Evolutionary conservation across 1,140 invertebrate genomes (phyloP).

Genomic region (Camponotus pennsylvanicus): DNA sequence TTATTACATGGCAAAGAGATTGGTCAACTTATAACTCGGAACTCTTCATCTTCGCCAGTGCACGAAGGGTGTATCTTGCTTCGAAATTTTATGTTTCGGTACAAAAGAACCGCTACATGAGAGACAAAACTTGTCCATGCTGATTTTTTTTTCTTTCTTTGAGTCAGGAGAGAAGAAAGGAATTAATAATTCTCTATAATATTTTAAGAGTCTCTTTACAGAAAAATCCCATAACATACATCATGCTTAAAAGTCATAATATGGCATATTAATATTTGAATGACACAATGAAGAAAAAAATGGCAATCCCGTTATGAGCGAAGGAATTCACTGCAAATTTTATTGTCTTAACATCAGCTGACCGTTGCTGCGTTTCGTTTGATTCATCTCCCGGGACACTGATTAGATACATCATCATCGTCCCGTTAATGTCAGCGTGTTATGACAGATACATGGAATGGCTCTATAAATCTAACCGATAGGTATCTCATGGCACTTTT

Average conservation of each 20-base stretch:
- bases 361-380: constrained; percentile 18
- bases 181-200: not conserved
- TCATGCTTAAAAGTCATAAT: not conserved
- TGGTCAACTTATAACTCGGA: constrained; percentile 78
- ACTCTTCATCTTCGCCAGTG: constrained; percentile 73
- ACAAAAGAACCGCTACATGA: not conserved
- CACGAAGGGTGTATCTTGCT: constrained; percentile 50
- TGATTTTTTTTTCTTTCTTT: not conserved
- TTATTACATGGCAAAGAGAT: constrained; percentile 80
- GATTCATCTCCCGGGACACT: constrained; percentile 31
- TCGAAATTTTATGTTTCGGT: constrained; percentile 14
- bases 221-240: not conserved
- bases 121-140: not conserved
- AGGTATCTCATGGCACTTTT: constrained; percentile 52
- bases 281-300: constrained; percentile 4
- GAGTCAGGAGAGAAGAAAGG: not conserved
- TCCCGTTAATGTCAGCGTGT: constrained; percentile 58
- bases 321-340: constrained; percentile 39
- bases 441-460: constrained; percentile 58
- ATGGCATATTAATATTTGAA: not conserved
- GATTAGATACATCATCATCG: constrained; percentile 52
- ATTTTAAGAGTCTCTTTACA: not conserved
- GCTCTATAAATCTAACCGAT: constrained; percentile 60
- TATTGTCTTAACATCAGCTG: constrained; percentile 39
- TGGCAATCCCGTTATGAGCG: not conserved